Evolutionary conservation across 2,797 vertebrate genomes (phyloP).

Genomic region (Spondyliosoma cantharus): DNA sequence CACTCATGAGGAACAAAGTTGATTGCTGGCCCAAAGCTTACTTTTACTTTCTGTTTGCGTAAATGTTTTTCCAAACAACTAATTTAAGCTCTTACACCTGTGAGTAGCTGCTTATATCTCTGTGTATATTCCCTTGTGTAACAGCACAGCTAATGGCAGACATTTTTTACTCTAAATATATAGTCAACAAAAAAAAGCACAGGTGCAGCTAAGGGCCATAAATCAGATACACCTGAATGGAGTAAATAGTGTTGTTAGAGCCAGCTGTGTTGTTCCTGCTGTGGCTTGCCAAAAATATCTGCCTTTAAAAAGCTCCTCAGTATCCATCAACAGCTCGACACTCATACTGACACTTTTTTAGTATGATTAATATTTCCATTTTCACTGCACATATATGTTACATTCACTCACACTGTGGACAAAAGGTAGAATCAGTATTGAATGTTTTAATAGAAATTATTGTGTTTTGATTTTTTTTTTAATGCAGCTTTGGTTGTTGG

Average conservation of each 20-base stretch:
- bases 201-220: background rate
- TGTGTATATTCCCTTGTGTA: background rate
- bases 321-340: background rate
- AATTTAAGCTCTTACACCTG: background rate
- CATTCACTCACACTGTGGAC: background rate
- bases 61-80: background rate
- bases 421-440: background rate
- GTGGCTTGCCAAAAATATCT: slow-evolving; percentile 4
- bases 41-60: background rate
- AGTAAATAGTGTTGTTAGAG: background rate
- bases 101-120: background rate
- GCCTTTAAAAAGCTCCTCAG: background rate
- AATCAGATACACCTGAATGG: background rate
- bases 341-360: background rate
- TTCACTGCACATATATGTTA: background rate
- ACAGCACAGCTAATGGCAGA: background rate
- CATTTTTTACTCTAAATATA: background rate
- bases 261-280: background rate
- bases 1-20: background rate
- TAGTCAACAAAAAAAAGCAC: background rate
- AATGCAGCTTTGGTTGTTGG: background rate
- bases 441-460: too few relatives aligned
- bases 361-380: background rate
- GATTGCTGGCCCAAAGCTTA: background rate
- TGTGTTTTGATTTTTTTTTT: too few relatives aligned